phyloP scores from a whole-genome alignment of 2,113 vertebrate genomes.

The sheep (Ovis aries) region ARS-UI_Ramb_v3.0 NC_056059.1:87278501-87279000 shows the following conservation, averaged over 20 bases:
- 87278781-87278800: conserved; percentile 2
- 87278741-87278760: not conserved
- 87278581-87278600: not conserved
- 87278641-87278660: not conserved
- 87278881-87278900: conserved; percentile 47
- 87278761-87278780: conserved; percentile 14
- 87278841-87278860: conserved; percentile 40
- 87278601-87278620: not conserved
- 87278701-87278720: not conserved
- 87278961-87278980: not conserved
- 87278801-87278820: conserved; percentile 49
- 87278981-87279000: not conserved
- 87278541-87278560: not conserved
- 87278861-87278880: conserved; percentile 47
- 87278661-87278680: not conserved
- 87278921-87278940: conserved; percentile 33
- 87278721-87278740: not conserved
- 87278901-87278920: not conserved
- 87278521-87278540: not conserved
- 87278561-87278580: not conserved
- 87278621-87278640: not conserved
- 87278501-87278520: not conserved
- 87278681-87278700: not conserved
- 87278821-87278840: conserved; percentile 48
- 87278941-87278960: not conserved